Conservation (phyloP, 2,888 invertebrate genomes). For the Hedya salicella region DNA sequence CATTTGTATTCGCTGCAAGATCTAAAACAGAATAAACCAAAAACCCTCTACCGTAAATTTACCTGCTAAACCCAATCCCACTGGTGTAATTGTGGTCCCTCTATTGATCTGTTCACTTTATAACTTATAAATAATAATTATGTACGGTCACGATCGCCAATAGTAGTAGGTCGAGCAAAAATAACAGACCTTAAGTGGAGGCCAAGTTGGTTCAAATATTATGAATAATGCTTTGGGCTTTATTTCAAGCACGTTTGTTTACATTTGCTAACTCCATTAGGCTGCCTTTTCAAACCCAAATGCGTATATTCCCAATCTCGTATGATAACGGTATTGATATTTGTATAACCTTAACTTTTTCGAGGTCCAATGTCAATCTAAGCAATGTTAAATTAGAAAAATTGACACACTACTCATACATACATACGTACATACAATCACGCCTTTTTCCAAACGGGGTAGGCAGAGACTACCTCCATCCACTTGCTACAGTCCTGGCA, state of each 20-base stretch:
- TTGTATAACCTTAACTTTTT: not conserved
- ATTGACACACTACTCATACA: too few species aligned
- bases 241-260: constrained; percentile 26
- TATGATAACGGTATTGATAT: not conserved
- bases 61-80: constrained; percentile 7
- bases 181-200: constrained; percentile 27
- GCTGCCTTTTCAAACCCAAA: constrained; percentile 4
- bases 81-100: constrained; percentile 17
- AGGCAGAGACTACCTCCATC: too few species aligned
- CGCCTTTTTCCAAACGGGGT: too few species aligned
- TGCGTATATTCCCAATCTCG: not conserved
- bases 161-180: constrained; percentile 22
- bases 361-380: too few species aligned
- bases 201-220: constrained; percentile 29
- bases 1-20: too few species aligned
- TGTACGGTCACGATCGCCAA: constrained; percentile 31
- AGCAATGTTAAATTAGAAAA: too few species aligned
- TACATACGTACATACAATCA: too few species aligned
- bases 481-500: too few species aligned
- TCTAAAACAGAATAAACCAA: too few species aligned
- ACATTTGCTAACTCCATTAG: constrained; percentile 20
- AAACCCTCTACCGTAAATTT: constrained; percentile 8
- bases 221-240: constrained; percentile 29
- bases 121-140: constrained; percentile 12
- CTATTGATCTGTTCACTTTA: constrained; percentile 10